Conservation (phyloP, 2,888 invertebrate genomes). For the Orthonychiurus folsomi region DNA sequence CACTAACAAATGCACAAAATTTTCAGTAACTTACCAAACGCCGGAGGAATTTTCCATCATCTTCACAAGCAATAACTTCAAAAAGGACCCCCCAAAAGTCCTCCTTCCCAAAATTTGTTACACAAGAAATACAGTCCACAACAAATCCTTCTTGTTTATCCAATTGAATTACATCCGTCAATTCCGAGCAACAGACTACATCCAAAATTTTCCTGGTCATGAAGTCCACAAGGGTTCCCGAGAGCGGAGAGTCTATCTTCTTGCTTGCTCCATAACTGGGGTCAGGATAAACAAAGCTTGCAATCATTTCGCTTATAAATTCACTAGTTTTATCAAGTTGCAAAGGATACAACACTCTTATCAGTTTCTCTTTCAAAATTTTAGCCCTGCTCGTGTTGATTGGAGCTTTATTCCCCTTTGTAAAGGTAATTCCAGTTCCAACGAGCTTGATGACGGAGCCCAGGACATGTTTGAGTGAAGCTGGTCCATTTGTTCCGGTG, state of each 20-base stretch:
- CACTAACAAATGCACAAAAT: conserved; percentile 31
- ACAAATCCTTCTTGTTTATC: conserved; percentile 28
- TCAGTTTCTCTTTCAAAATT: conserved; percentile 27
- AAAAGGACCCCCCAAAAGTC: background rate
- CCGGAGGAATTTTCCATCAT: background rate
- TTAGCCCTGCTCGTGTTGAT: background rate
- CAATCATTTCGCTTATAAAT: conserved; percentile 32
- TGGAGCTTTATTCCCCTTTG: conserved; percentile 41
- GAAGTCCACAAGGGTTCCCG: conserved; percentile 26
- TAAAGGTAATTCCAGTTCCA: conserved; percentile 36
- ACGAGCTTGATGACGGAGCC: conserved; percentile 56
- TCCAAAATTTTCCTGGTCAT: conserved; percentile 23
- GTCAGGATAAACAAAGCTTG: background rate
- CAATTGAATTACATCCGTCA: conserved; percentile 26
- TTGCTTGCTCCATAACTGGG: too few relatives aligned
- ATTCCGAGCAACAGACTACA: conserved; percentile 27
- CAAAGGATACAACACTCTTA: conserved; percentile 29
- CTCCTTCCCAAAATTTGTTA: background rate
- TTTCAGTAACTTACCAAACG: conserved; percentile 5
- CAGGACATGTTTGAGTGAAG: conserved; percentile 47
- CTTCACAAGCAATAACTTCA: background rate
- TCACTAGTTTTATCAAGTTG: conserved; percentile 34
- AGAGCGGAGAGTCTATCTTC: too few relatives aligned
- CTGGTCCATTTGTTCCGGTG: background rate
- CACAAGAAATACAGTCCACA: conserved; percentile 21